These are phyloP conservation scores for Proteles cristata DNA, from an alignment of 2,113 vertebrate genomes.

Conservation along the genomic window DNA sequence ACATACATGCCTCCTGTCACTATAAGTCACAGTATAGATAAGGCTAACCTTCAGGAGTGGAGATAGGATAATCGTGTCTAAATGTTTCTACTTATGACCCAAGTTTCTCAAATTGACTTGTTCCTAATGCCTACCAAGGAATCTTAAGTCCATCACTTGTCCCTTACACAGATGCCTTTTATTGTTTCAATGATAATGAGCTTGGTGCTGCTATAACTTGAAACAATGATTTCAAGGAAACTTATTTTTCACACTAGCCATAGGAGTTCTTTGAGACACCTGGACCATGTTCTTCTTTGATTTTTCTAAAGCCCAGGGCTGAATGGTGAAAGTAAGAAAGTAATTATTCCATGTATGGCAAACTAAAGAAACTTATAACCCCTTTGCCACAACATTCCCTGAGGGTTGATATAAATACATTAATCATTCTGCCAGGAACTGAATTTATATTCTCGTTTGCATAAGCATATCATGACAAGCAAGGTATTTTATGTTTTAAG, in stretches of 20 bases:
- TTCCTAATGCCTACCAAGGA: background rate
- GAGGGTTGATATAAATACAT: conserved; percentile 49
- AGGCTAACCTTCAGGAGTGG: background rate
- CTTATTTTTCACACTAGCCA: background rate
- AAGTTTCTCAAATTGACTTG: background rate
- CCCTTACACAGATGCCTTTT: background rate
- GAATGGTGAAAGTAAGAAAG: background rate
- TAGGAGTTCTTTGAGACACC: background rate
- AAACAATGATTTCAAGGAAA: background rate
- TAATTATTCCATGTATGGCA: conserved; percentile 47
- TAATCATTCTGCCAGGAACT: conserved; percentile 61
- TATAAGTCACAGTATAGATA: background rate
- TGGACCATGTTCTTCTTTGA: background rate
- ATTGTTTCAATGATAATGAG: background rate
- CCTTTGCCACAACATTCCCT: background rate
- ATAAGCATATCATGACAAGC: conserved; percentile 50
- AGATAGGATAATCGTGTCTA: background rate
- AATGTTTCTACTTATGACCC: background rate
- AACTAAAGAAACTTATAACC: background rate
- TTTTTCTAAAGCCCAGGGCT: background rate
- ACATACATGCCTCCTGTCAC: background rate
- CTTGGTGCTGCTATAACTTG: background rate
- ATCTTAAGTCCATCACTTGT: background rate
- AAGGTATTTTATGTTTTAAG: conserved; percentile 37
- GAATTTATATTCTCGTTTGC: conserved; percentile 47